Evolutionary conservation across 2,888 invertebrate genomes (phyloP), one percentile per base, ranked within the genome.

Genomic region (Clitarchus hookeri): DNA sequence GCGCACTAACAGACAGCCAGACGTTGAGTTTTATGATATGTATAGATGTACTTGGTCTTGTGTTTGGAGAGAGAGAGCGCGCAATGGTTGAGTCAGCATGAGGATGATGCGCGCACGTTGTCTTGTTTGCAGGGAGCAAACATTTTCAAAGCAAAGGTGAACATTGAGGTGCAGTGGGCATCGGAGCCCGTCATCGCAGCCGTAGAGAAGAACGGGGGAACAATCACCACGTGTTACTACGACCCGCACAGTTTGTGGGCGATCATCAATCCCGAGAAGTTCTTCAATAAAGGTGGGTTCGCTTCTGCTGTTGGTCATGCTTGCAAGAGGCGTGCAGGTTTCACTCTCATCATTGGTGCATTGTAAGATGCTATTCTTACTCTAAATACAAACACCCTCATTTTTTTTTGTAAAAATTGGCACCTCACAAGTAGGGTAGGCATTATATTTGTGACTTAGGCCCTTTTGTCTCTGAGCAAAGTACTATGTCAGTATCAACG

Each of bases 111-210:
- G 1, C 1, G 36, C 4, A 36, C 36, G 36, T 36, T 1, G 36
- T 36, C 36, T 36, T 88, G 92, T 92, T 88, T 89, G 12, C 86
- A 93, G 91, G 99, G 99, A 19, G 94, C 95, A 23, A 97, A 99
- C 91, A 91, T 92, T 84, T 99, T 99, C 91, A 93, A 94, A 89
- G 94, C 97, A 3, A 97, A 98, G 93, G 92, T 99, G 36, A 98
- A 98, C 90, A 96, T 99, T 89, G 99, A 99, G 93, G 98, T 99
- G 0, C 99, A 99, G 90, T 98, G 98, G 96, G 96, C 98, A 0
- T 95, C 94, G 89, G 99, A 99, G 91, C 92, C 94, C 85, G 97
- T 97, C 0, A 98, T 99, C 89, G 98, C 99, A 44, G 98, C 99
- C 0, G 94, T 99, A 88, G 99, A 99, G 91, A 95, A 93, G 89